Percentiles rank a stretch among this genome's conserved stretches.
Conservation (phyloP, 2,113 vertebrate species). For the Elgaria multicarinata region DNA sequence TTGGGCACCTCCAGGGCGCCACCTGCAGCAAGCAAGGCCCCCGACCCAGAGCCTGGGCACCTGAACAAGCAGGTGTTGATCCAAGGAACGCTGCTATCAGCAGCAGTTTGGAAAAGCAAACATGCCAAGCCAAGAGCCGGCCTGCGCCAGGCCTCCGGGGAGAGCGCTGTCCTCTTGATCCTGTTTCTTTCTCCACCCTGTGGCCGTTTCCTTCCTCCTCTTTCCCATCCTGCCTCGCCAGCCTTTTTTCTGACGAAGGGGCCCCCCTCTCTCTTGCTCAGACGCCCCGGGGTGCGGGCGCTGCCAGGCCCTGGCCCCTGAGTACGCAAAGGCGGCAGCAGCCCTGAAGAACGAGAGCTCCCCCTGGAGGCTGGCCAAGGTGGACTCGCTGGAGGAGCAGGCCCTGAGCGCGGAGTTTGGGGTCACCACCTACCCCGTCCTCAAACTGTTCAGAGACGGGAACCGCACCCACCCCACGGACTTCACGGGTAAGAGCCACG, state of each 20-base stretch:
- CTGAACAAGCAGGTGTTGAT: neutral
- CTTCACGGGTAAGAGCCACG: constrained; percentile 72
- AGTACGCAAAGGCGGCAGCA: constrained; percentile 80
- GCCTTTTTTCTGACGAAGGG: no score
- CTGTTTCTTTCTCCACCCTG: neutral
- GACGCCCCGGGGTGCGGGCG: constrained; percentile 91
- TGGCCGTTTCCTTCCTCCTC: neutral
- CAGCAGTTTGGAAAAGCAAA: neutral
- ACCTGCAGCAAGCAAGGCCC: no score
- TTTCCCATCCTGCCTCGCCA: neutral
- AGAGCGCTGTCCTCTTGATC: no score
- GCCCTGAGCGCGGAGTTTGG: constrained; percentile 83
- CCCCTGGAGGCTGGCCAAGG: constrained; percentile 81
- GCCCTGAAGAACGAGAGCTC: constrained; percentile 75
- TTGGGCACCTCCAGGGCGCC: no score
- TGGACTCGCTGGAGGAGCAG: constrained; percentile 81
- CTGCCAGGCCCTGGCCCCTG: constrained; percentile 84
- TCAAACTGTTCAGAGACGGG: constrained; percentile 86
- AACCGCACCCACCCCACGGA: constrained; percentile 80
- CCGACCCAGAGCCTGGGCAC: neutral
- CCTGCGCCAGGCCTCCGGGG: neutral
- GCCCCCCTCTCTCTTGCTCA: constrained; percentile 56
- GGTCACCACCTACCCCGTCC: constrained; percentile 79
- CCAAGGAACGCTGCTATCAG: neutral
- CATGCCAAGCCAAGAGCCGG: neutral